A percentile compares a stretch with the other conserved stretches of the same genome.
Evolutionary conservation across 2,888 invertebrate genomes (phyloP).

Genomic region (Eremobia ochroleuca): DNA sequence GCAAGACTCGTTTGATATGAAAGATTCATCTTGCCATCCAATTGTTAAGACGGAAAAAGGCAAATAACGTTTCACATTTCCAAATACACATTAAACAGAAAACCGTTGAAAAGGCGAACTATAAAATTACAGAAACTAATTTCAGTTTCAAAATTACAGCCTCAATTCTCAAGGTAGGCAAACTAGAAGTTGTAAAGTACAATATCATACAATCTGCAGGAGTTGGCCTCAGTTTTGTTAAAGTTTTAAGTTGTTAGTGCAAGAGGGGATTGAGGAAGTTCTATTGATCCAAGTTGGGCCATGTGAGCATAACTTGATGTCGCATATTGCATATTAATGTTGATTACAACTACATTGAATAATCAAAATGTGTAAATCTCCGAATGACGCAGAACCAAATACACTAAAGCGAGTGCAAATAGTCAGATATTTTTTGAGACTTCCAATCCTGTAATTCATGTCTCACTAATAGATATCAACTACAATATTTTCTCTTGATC

Average conservation of each 20-base stretch:
- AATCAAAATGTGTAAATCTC: conserved; percentile 63
- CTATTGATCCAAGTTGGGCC: conserved; percentile 35
- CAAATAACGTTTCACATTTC: not conserved
- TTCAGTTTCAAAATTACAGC: conserved; percentile 16
- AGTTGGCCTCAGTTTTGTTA: conserved; percentile 35
- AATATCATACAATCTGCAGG: conserved; percentile 38
- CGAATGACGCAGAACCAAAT: conserved; percentile 66
- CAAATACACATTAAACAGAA: not conserved
- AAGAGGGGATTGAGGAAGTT: conserved; percentile 36
- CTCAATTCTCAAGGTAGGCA: conserved; percentile 23
- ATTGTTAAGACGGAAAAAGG: not conserved
- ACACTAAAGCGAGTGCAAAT: conserved; percentile 63
- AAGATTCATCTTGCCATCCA: not conserved
- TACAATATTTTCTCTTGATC: not conserved
- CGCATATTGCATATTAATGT: conserved; percentile 50
- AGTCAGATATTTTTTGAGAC: conserved; percentile 55
- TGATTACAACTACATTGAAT: conserved; percentile 35
- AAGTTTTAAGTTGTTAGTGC: conserved; percentile 43
- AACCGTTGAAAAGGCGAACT: not conserved
- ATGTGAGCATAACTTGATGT: conserved; percentile 18
- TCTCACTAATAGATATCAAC: not conserved
- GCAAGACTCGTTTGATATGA: not conserved
- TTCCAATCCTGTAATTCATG: not conserved
- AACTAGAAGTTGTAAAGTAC: conserved; percentile 39
- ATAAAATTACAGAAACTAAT: conserved; percentile 22